Conservation (phyloP, 2,113 vertebrate species). For the Regulus satrapa region DNA sequence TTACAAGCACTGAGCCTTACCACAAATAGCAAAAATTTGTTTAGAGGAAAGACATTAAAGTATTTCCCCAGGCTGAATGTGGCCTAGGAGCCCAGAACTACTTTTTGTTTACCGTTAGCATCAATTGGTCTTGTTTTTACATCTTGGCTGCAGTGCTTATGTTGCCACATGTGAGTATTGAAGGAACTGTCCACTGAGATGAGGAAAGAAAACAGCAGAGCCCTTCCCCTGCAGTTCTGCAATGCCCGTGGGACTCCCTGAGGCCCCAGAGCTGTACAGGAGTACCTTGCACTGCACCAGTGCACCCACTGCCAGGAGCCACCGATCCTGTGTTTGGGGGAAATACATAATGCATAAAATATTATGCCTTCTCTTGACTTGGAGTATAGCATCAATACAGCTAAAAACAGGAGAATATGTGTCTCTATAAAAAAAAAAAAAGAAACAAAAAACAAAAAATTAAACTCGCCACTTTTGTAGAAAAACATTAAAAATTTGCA, state of each 20-base stretch:
- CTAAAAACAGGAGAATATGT: neutral
- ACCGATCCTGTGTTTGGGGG: accelerated
- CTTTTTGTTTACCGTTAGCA: neutral
- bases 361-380: neutral
- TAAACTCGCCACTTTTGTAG: neutral
- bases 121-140: neutral
- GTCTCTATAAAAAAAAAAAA: too few species aligned
- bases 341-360: neutral
- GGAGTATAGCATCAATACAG: neutral
- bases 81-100: neutral
- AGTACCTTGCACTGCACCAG: neutral
- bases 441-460: neutral
- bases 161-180: neutral
- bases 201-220: neutral
- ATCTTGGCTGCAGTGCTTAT: neutral
- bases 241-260: neutral
- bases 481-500: neutral
- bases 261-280: accelerated
- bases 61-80: neutral
- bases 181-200: neutral
- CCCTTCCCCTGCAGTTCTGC: neutral
- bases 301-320: neutral
- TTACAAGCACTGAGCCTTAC: neutral
- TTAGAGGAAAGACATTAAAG: neutral
- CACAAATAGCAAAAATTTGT: neutral